Percentiles rank a stretch among this genome's conserved stretches.
These are phyloP conservation scores for Indri indri DNA, from an alignment of 2,113 vertebrate genomes.

Conservation along the genomic window DNA sequence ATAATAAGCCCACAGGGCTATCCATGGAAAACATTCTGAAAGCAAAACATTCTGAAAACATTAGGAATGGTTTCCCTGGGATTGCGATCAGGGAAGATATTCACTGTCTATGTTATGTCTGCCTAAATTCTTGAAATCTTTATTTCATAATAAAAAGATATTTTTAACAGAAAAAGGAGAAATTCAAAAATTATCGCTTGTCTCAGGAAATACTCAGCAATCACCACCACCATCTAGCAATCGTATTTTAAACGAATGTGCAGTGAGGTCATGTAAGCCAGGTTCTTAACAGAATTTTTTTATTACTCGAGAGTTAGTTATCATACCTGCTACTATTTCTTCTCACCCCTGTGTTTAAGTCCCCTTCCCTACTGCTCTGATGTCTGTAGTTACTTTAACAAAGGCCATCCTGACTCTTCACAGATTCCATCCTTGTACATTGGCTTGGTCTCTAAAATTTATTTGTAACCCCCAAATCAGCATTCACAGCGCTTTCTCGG, in stretches of 20 bases:
- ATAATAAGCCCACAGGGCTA: background rate
- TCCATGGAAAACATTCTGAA: background rate
- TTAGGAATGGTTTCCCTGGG: background rate
- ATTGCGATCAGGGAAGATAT: background rate
- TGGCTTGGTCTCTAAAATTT: background rate
- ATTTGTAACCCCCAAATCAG: background rate
- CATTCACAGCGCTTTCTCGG: fast-evolving
- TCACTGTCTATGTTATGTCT: fast-evolving
- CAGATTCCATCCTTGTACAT: background rate
- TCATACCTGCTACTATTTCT: background rate
- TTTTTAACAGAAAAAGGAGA: background rate
- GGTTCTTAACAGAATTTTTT: background rate
- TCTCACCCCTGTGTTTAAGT: background rate
- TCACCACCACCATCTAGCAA: background rate
- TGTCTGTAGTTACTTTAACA: background rate
- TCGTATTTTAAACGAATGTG: background rate
- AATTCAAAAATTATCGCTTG: background rate
- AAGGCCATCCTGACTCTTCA: background rate
- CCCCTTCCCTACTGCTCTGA: background rate
- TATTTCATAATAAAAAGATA: background rate
- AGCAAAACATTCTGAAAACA: background rate
- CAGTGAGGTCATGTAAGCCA: background rate
- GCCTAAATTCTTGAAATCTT: background rate
- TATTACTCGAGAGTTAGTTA: background rate
- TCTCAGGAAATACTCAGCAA: background rate